Percentiles rank a stretch among this genome's conserved stretches.
These are phyloP conservation scores for Drosophila quinaria DNA, from an alignment of 2,888 invertebrate genomes.

Conservation along the genomic window DNA sequence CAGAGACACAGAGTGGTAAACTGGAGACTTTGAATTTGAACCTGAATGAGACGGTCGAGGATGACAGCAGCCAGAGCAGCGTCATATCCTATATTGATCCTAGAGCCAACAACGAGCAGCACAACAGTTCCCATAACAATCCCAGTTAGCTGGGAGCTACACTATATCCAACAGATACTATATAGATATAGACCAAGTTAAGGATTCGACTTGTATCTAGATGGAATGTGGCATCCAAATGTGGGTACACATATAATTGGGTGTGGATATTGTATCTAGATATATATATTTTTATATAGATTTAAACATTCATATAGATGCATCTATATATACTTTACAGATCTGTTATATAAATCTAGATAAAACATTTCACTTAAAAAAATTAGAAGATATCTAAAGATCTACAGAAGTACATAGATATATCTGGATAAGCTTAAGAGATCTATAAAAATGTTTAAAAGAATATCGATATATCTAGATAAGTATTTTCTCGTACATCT, in stretches of 20 bases:
- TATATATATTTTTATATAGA: neutral
- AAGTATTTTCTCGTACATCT: neutral
- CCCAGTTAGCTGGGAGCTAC: conserved; percentile 54
- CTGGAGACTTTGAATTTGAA: neutral
- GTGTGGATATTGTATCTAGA: conserved; percentile 4
- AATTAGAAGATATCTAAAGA: no score
- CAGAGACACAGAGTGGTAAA: neutral
- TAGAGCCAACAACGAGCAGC: conserved; percentile 62
- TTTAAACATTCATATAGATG: neutral
- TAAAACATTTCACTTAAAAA: neutral
- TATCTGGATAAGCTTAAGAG: neutral
- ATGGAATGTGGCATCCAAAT: neutral
- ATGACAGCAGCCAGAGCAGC: conserved; percentile 85
- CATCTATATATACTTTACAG: neutral
- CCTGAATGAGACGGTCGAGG: conserved; percentile 81
- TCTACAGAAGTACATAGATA: no score
- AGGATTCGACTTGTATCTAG: neutral
- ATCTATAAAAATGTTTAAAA: neutral
- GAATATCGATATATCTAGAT: neutral
- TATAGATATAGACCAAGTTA: conserved; percentile 7
- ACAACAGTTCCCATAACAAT: conserved; percentile 38
- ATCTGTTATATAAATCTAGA: neutral
- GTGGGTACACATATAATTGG: no score
- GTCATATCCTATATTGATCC: conserved; percentile 85
- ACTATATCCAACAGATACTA: conserved; percentile 10